phyloP scores from a whole-genome alignment of 2,113 vertebrate genomes.

The Physeter macrocephalus region DNA sequence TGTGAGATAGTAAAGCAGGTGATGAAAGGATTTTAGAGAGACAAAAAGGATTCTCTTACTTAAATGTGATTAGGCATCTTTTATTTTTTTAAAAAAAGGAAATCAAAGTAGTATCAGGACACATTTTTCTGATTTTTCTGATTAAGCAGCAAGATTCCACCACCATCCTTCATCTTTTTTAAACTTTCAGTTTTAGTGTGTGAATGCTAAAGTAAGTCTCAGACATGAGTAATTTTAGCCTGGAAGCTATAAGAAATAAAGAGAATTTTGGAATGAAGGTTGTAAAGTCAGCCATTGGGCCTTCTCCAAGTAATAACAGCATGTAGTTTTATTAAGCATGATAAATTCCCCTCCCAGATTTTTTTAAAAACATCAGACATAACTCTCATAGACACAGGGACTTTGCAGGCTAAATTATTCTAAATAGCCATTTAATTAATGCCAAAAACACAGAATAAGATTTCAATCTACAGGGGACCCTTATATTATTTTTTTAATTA shows the following conservation, averaged over 20 bases:
- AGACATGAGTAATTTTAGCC: not conserved
- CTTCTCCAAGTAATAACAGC: constrained; percentile 29
- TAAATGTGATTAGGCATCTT: constrained; percentile 61
- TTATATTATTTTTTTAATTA: not conserved
- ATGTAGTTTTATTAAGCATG: not conserved
- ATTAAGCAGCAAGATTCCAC: constrained; percentile 18
- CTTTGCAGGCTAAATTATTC: not conserved
- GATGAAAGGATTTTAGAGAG: constrained; percentile 45
- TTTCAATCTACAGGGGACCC: not conserved
- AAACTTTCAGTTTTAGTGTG: constrained; percentile 3
- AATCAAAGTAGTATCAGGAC: not conserved
- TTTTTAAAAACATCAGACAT: not conserved
- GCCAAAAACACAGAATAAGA: not conserved
- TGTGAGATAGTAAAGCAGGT: constrained; percentile 13
- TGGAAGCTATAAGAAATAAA: constrained; percentile 18
- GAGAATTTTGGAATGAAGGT: not conserved
- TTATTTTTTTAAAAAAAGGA: not conserved
- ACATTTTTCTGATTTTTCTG: constrained; percentile 42
- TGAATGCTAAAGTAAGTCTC: constrained; percentile 22
- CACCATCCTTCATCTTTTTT: not conserved
- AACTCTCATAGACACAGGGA: not conserved
- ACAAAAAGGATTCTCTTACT: constrained; percentile 57
- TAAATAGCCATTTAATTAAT: constrained; percentile 3
- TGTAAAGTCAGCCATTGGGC: not conserved
- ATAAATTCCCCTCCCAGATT: not conserved